These are phyloP conservation scores for Agonopterix subpropinquella DNA, from an alignment of 2,888 invertebrate genomes.

Conservation along the genomic window DNA sequence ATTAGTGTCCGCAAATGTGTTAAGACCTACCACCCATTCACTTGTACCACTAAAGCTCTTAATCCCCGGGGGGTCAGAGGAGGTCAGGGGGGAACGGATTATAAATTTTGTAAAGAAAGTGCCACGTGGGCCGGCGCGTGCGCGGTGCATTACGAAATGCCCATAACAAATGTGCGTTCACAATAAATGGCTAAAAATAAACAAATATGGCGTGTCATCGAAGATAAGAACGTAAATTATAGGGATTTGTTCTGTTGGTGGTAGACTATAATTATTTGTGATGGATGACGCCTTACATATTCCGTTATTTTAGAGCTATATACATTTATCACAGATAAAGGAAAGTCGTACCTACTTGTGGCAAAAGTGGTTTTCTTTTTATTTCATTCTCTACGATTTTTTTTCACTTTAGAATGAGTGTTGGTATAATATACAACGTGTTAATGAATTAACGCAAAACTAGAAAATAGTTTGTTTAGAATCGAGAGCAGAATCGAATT, in stretches of 20 bases:
- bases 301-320: not conserved
- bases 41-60: conserved; percentile 15
- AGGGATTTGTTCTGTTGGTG: not conserved
- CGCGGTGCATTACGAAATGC: conserved; percentile 29
- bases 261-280: not conserved
- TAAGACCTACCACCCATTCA: not conserved
- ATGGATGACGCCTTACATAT: no score
- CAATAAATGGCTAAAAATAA: conserved; percentile 4
- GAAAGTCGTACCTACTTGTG: no score
- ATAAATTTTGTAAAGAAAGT: conserved; percentile 59
- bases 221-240: conserved; percentile 1
- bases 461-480: no score
- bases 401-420: no score
- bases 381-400: no score
- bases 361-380: no score
- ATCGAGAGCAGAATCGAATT: no score
- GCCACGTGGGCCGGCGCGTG: conserved; percentile 57
- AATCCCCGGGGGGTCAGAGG: conserved; percentile 27
- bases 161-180: conserved; percentile 3
- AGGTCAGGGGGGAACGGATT: conserved; percentile 38
- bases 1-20: no score
- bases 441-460: no score
- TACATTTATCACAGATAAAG: no score
- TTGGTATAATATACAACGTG: no score
- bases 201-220: conserved; percentile 1